phyloP scores from a whole-genome alignment of 1,140 invertebrate genomes.

The Heliconius hewitsoni region DNA sequence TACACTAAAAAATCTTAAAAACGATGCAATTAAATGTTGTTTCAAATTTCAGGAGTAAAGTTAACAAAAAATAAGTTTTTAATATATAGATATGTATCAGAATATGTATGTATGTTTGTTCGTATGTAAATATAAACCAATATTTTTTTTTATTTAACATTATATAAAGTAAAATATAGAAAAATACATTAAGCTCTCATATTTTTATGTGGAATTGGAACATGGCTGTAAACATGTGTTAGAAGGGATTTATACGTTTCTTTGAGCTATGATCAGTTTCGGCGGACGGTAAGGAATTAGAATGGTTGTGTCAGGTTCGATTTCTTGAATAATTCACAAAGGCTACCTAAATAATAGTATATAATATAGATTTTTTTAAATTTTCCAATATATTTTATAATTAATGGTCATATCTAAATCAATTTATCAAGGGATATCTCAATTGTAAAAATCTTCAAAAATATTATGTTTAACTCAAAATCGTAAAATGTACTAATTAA shows the following conservation, averaged over 20 bases:
- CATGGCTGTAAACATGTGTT: constrained; percentile 27
- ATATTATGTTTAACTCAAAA: constrained; percentile 55
- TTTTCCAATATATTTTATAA: no score
- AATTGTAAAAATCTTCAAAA: constrained; percentile 69
- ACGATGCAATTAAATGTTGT: constrained; percentile 9
- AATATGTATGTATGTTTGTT: constrained; percentile 9
- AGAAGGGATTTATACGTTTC: neutral
- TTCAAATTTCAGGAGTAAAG: constrained; percentile 7
- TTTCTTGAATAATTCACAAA: constrained; percentile 20
- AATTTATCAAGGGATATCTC: constrained; percentile 51
- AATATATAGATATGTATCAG: constrained; percentile 14
- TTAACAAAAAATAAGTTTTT: constrained; percentile 6
- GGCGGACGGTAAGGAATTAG: constrained; percentile 51
- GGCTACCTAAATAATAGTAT: constrained; percentile 41
- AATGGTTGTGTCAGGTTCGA: constrained; percentile 30
- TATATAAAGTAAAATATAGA: constrained; percentile 29
- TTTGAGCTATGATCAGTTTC: constrained; percentile 38
- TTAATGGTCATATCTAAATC: constrained; percentile 37
- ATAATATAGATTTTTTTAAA: constrained; percentile 31
- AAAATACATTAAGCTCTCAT: constrained; percentile 35
- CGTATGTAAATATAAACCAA: constrained; percentile 10
- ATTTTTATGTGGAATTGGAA: neutral
- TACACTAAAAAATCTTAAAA: neutral
- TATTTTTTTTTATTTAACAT: neutral
- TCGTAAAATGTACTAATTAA: constrained; percentile 16